phyloP scores from a whole-genome alignment of 1,140 invertebrate genomes.

The Apis dorsata region DNA sequence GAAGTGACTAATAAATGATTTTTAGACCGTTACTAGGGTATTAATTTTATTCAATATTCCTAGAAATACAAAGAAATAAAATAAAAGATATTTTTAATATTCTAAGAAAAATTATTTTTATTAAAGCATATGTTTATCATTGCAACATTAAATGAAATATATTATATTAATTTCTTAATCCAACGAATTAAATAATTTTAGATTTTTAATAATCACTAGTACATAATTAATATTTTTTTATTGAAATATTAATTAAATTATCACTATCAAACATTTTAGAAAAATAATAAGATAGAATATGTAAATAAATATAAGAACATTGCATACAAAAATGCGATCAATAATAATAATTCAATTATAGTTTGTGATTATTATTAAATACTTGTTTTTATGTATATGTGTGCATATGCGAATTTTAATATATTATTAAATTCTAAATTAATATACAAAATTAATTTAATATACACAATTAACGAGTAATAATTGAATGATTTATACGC shows the following conservation, averaged over 20 bases:
- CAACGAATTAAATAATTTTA: neutral
- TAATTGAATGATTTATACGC: slow-evolving; percentile 1
- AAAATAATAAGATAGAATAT: slow-evolving; percentile 23
- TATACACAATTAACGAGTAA: slow-evolving; percentile 37
- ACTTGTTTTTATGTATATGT: neutral
- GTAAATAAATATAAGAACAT: neutral
- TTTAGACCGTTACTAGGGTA: neutral
- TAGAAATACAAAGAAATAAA: neutral
- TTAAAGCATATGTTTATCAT: neutral
- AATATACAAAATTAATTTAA: neutral
- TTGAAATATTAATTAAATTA: neutral
- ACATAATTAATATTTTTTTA: neutral
- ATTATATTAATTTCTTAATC: neutral
- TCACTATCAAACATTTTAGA: neutral
- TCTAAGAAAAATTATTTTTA: slow-evolving; percentile 33
- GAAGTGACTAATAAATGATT: neutral
- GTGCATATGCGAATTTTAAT: neutral
- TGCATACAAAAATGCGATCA: neutral
- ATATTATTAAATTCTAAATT: slow-evolving; percentile 13
- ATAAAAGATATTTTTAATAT: slow-evolving; percentile 18
- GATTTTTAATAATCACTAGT: neutral
- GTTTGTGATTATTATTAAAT: neutral
- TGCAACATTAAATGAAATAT: neutral
- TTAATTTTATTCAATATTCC: neutral
- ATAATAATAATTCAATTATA: neutral